A percentile compares a stretch with the other conserved stretches of the same genome.
Evolutionary conservation across 2,113 vertebrate genomes (phyloP).

Genomic region (Scomber scombrus): DNA sequence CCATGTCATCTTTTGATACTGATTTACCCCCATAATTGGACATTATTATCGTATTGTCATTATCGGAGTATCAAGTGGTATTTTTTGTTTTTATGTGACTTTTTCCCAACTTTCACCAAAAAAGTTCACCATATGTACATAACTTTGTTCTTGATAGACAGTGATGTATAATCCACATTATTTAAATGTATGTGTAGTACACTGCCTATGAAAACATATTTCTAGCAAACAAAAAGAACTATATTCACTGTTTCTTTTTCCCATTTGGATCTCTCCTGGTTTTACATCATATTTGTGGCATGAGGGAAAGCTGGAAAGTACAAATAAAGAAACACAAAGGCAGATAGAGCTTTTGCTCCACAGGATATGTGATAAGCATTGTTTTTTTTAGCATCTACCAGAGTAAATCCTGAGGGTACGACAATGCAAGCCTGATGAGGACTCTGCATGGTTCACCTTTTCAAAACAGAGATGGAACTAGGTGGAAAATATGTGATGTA

Average conservation of each 20-base stretch:
- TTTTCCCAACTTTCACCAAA: background rate
- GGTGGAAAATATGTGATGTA: conserved; percentile 10
- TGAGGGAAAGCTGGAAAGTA: conserved; percentile 12
- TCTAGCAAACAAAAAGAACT: conserved; percentile 16
- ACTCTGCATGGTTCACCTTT: conserved; percentile 7
- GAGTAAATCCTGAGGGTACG: conserved; percentile 23
- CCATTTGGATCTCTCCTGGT: background rate
- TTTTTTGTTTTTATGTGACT: background rate
- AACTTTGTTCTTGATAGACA: conserved; percentile 16
- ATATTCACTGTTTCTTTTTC: background rate
- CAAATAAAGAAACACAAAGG: conserved; percentile 6
- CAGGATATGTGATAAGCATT: conserved; percentile 25
- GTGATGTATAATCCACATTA: conserved; percentile 6
- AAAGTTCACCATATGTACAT: conserved; percentile 11
- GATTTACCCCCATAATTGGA: conserved; percentile 17
- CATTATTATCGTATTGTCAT: background rate
- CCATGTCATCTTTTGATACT: background rate
- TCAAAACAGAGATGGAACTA: conserved; percentile 7
- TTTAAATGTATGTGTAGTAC: conserved; percentile 39
- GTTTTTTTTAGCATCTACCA: conserved; percentile 24
- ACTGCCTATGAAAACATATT: conserved; percentile 32
- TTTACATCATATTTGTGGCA: conserved; percentile 25
- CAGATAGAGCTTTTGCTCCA: conserved; percentile 2
- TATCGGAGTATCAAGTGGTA: background rate
- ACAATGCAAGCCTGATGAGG: conserved; percentile 18